Evolutionary conservation across 2,797 vertebrate species (phyloP).

Genomic region (Argyrosomus regius): DNA sequence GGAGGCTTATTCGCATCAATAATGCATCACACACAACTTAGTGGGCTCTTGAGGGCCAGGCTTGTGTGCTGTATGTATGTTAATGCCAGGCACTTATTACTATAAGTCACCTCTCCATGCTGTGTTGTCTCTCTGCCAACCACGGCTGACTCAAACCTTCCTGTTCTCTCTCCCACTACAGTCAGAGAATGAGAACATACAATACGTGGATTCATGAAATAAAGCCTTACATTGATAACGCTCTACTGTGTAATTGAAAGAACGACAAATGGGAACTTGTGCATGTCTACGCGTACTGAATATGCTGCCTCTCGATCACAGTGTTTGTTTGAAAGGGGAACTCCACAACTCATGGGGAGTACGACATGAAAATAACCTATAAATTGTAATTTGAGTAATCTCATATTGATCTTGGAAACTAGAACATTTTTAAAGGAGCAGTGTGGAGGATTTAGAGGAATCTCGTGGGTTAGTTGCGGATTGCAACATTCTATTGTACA

Average conservation of each 20-base stretch:
- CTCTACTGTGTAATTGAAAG: neutral
- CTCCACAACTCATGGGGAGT: neutral
- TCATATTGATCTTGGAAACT: no score
- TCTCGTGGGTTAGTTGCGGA: no score
- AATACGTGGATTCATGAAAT: neutral
- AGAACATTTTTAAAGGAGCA: no score
- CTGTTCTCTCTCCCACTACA: neutral
- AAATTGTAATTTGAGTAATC: no score
- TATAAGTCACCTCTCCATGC: constrained; percentile 33
- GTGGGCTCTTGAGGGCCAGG: neutral
- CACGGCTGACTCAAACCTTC: neutral
- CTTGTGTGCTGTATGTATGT: constrained; percentile 10
- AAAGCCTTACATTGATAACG: neutral
- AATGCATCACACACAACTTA: constrained; percentile 44
- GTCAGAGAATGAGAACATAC: neutral
- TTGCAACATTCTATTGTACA: no score
- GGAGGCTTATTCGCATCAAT: constrained; percentile 44
- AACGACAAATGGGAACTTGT: neutral
- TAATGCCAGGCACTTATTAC: constrained; percentile 1
- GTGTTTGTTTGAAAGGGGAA: neutral
- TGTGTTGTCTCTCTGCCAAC: constrained; percentile 22
- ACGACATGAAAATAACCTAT: no score
- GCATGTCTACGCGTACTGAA: neutral
- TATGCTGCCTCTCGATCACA: neutral
- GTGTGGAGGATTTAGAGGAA: no score